phyloP scores from a whole-genome alignment of 2,797 vertebrate genomes.

The Rhinatrema bivittatum region DNA sequence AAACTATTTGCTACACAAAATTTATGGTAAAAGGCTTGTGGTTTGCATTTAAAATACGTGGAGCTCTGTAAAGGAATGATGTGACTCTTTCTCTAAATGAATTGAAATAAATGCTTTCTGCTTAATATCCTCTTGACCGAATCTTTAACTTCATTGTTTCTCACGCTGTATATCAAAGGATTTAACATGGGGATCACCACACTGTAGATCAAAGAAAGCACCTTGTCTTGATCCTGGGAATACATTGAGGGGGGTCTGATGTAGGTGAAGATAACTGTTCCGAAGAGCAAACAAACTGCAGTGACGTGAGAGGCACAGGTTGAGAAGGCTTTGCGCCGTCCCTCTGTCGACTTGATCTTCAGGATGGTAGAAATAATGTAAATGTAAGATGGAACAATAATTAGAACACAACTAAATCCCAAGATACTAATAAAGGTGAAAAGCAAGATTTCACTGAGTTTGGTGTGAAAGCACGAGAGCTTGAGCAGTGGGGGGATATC shows the following conservation, averaged over 20 bases:
- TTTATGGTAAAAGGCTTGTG: no score
- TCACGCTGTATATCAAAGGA: not conserved
- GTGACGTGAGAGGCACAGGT: constrained; percentile 42
- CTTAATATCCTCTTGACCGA: no score
- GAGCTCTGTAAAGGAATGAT: no score
- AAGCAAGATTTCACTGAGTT: constrained; percentile 35
- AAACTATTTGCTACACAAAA: no score
- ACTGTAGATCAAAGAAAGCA: not conserved
- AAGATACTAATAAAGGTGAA: constrained; percentile 41
- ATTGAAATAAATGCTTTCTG: no score
- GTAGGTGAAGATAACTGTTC: constrained; percentile 46
- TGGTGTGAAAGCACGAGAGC: constrained; percentile 43
- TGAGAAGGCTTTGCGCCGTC: constrained; percentile 28
- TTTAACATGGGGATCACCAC: not conserved
- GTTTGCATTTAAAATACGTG: no score
- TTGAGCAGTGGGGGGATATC: constrained; percentile 46
- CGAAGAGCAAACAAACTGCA: constrained; percentile 34
- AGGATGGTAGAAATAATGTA: constrained; percentile 33
- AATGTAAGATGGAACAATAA: constrained; percentile 33
- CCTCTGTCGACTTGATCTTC: constrained; percentile 21
- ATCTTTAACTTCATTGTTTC: no score
- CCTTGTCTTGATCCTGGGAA: constrained; percentile 13
- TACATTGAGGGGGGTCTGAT: constrained; percentile 41
- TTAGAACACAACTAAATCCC: constrained; percentile 32
- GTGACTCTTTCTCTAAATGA: no score